phyloP scores from a whole-genome alignment of 2,888 invertebrate species.

The Zaprionus lineosus region DNA sequence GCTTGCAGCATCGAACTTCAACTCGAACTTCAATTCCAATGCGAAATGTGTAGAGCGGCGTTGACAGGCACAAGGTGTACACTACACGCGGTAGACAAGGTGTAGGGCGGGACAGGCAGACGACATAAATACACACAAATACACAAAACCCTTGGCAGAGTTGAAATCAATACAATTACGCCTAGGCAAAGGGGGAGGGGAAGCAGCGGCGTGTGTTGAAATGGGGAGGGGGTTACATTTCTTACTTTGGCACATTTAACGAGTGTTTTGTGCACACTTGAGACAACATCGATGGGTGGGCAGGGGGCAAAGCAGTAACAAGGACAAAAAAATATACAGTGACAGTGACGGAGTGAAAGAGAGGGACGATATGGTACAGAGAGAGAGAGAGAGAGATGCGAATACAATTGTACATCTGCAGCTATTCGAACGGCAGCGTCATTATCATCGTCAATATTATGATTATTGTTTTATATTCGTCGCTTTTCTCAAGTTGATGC shows the following conservation, averaged over 20 bases:
- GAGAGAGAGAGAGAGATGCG: constrained; percentile 23
- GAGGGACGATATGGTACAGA: too few relatives aligned
- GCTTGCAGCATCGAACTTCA: neutral
- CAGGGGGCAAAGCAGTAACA: too few relatives aligned
- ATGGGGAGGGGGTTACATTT: constrained; percentile 47
- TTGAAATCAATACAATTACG: constrained; percentile 48
- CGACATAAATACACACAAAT: constrained; percentile 65
- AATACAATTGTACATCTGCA: constrained; percentile 58
- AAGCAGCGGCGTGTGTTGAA: too few relatives aligned
- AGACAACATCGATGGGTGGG: too few relatives aligned
- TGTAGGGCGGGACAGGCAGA: constrained; percentile 45
- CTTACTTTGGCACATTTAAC: constrained; percentile 76
- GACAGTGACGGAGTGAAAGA: too few relatives aligned
- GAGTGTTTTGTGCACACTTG: constrained; percentile 74
- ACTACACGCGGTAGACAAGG: constrained; percentile 3
- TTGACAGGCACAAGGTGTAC: constrained; percentile 59
- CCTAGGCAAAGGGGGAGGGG: too few relatives aligned
- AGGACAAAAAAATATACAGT: constrained; percentile 1
- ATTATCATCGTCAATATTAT: constrained; percentile 62
- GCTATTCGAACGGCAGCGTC: constrained; percentile 39
- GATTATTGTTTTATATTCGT: constrained; percentile 56
- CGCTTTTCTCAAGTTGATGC: constrained; percentile 50
- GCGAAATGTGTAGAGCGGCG: constrained; percentile 8
- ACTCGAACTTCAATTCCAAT: neutral
- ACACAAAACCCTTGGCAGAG: constrained; percentile 39